Base-by-base conservation (phyloP, 2,888 invertebrate genomes). In the Xanthia togata region DNA sequence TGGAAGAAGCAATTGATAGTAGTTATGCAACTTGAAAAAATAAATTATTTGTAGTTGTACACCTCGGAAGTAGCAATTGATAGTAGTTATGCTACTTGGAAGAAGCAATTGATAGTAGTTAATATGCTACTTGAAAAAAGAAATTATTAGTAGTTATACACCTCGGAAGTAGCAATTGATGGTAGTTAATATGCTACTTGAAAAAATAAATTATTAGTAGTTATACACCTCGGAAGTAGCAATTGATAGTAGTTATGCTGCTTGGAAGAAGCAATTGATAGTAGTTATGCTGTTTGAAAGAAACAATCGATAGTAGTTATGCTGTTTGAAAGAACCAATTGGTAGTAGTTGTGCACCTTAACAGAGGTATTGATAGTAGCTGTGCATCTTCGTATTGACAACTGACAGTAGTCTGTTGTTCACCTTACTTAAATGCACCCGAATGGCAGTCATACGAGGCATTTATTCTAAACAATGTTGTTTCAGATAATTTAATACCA, bases 401-500 rank as follows among this genome's bases (percentile, higher is more conserved):
- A 41, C 17, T 53, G 41, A 20, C 1, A 53, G 26, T 53, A 41
- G 11, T 60, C 20, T 35, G 20, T 70, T 17, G 11, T 26, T 26
- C 17, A 53, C 8, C 23, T 31, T 71, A 38, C 0, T 2, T 26
- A 17, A 31, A 72, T 57, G 9, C 41, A 26, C 3, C 20, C 12
- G n/a, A 38, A 57, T 6, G 57, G 17, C 35, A 35, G 1, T n/a
- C 3, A 57, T 20, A 4, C 11, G 9, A 0, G 5, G 35, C 6
- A 14, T 35, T 79, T 0, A 79, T 70, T 70, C 23, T 17, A 20
- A 70, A 23, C 2, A 50, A 79, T 62, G 4, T 79, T 62, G 12
- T 79, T 91, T 89, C 76, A 94, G 94, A 84, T 8, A 86, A 76
- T 70, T 91, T 92, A 5, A 35, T 74, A 35, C 60, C 81, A 8